Evolutionary conservation across 2,888 invertebrate genomes (phyloP), one percentile per base, ranked within the genome.

Genomic region (Dyspetes luteomarginatus): DNA sequence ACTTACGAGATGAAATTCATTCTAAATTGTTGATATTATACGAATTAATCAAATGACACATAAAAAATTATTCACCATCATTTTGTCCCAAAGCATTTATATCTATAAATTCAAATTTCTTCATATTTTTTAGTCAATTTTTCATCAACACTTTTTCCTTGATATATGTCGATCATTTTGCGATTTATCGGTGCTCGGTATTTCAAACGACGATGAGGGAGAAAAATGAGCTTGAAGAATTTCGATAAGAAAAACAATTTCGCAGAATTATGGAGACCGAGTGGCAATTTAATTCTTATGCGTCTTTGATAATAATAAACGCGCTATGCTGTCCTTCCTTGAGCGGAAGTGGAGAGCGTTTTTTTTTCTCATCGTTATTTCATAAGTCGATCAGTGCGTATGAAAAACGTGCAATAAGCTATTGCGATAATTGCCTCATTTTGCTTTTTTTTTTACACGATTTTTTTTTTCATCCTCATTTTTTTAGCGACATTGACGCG

Each of bases 401-500:
- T 71, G 36, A 48, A 75, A 71, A 41, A 24, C 9, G 50, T 28
- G 58, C 50, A 64, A 58, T 24, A n/a, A 45, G 75, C 67, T 64
- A 52, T 79, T 71, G 52, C 58, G 75, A 56, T 56, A 50, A 79
- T 79, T 52, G 62, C 36, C 41, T 60, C 60, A 64, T 71, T 65
- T 17, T 7, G n/a, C 43, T 68, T 60, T 68, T 78, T 52, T 65
- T 72, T 50, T 24, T 1, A 4, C 2, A 15, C 28, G 9, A 9
- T 17, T 68, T 64, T 58, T 52, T 30, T 30, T 22, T 36, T 52
- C 26, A 24, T 52, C 45, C 36, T 43, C 56, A 41, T 45, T 36
- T 60, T 71, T 48, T 60, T 48, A 58, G 79, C 50, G 17, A 50
- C 55, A 71, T 79, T 81, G 83, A 78, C 72, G 78, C 22, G 22